A percentile compares a stretch with the other conserved stretches of the same genome.
Evolutionary conservation across 2,797 vertebrate genomes (phyloP).

Genomic region (Microcaecilia unicolor): DNA sequence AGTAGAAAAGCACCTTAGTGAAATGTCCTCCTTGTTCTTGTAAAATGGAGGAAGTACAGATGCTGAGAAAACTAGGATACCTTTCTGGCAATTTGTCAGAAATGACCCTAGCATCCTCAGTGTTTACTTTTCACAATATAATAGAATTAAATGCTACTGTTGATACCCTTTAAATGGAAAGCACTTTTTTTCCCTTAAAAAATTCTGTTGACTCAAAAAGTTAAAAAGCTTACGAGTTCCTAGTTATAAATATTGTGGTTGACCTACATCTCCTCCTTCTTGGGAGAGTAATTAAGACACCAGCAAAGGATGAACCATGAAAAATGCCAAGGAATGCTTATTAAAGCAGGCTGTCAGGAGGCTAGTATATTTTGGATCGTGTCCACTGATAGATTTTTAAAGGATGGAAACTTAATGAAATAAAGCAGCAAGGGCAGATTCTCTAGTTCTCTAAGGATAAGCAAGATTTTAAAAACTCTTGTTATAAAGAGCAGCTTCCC

Average conservation of each 20-base stretch:
- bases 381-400: constrained; percentile 15
- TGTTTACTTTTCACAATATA: too few relatives aligned
- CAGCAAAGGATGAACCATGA: constrained; percentile 31
- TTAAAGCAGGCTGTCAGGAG: constrained; percentile 25
- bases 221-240: constrained; percentile 1
- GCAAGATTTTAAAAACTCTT: background rate
- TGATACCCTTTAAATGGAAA: too few relatives aligned
- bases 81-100: too few relatives aligned
- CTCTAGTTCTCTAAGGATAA: background rate
- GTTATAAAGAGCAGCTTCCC: too few relatives aligned
- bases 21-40: too few relatives aligned
- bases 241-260: constrained; percentile 12
- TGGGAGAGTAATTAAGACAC: constrained; percentile 13
- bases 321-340: constrained; percentile 22
- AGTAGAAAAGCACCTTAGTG: too few relatives aligned
- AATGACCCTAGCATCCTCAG: too few relatives aligned
- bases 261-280: constrained; percentile 9
- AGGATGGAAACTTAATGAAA: constrained; percentile 17
- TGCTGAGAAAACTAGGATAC: too few relatives aligned
- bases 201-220: constrained; percentile 4
- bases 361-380: constrained; percentile 24
- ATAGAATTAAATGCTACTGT: too few relatives aligned
- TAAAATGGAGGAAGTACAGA: too few relatives aligned
- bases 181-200: constrained; percentile 4
- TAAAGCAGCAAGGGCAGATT: constrained; percentile 11